These are phyloP conservation scores for Papilio elwesi DNA, from an alignment of 2,888 invertebrate species.

Conservation along the genomic window DNA sequence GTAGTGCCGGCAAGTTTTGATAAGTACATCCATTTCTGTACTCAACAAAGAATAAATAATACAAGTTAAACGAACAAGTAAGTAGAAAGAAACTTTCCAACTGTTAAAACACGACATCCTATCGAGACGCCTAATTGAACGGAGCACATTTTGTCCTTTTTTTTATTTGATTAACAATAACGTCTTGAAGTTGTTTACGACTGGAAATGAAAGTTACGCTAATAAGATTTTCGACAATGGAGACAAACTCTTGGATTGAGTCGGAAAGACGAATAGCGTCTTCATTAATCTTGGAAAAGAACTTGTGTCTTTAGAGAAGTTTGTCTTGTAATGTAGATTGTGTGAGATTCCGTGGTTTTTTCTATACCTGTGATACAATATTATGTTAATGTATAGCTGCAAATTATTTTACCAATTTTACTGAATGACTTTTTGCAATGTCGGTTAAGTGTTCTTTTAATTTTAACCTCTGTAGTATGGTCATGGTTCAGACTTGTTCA, in stretches of 20 bases:
- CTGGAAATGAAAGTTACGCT: constrained; percentile 13
- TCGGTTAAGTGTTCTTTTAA: too few species aligned
- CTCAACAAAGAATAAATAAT: background rate
- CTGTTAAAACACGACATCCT: background rate
- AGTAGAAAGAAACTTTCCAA: background rate
- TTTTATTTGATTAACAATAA: constrained; percentile 22
- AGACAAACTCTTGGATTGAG: constrained; percentile 2
- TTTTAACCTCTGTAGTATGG: too few species aligned
- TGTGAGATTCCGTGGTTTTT: background rate
- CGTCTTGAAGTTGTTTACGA: constrained; percentile 17
- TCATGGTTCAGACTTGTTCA: too few species aligned
- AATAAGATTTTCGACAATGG: constrained; percentile 26
- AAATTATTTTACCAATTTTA: too few species aligned
- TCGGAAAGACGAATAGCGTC: constrained; percentile 1
- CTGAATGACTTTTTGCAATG: too few species aligned
- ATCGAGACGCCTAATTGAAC: constrained; percentile 23
- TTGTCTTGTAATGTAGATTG: constrained; percentile 2
- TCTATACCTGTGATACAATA: background rate
- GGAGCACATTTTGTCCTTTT: constrained; percentile 11
- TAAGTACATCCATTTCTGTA: too few species aligned
- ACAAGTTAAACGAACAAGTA: constrained; percentile 2
- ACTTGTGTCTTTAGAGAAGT: constrained; percentile 3
- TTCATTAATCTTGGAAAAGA: constrained; percentile 1
- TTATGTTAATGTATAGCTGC: background rate
- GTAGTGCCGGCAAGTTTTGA: background rate